Conservation (phyloP, 2,797 vertebrate genomes). For the Picus viridis region DNA sequence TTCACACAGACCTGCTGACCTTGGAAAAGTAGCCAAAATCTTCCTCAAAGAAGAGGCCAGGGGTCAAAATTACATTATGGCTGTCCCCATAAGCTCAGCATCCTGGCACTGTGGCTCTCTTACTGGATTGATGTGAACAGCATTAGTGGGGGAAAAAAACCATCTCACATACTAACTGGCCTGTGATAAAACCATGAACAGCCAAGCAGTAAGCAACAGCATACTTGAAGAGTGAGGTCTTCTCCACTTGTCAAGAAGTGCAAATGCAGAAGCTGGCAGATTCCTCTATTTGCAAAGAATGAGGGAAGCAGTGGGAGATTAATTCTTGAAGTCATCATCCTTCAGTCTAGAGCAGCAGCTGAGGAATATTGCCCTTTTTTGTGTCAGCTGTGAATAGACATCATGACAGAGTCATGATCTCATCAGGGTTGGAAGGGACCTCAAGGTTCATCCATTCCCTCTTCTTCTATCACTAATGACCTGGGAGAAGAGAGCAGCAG, state of each 20-base stretch:
- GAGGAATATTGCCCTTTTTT: neutral
- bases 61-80: neutral
- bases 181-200: constrained; percentile 8
- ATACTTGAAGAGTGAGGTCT: constrained; percentile 28
- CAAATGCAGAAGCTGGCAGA: neutral
- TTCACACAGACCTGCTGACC: neutral
- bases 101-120: neutral
- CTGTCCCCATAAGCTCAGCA: neutral
- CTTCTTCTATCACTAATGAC: too few species aligned
- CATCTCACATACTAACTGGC: neutral
- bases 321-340: constrained; percentile 2
- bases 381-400: neutral
- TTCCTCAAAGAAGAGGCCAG: neutral
- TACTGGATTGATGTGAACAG: neutral
- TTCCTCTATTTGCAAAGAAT: constrained; percentile 31
- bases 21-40: neutral
- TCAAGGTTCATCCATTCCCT: too few species aligned
- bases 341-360: constrained; percentile 4
- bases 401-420: too few species aligned
- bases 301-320: neutral
- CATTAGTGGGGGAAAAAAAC: constrained; percentile 36
- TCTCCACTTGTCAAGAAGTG: neutral
- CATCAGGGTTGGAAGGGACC: too few species aligned
- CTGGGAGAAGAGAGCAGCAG: too few species aligned
- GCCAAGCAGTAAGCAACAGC: neutral